phyloP scores from a whole-genome alignment of 2,797 vertebrate genomes.

The Acridotheres tristis region DNA sequence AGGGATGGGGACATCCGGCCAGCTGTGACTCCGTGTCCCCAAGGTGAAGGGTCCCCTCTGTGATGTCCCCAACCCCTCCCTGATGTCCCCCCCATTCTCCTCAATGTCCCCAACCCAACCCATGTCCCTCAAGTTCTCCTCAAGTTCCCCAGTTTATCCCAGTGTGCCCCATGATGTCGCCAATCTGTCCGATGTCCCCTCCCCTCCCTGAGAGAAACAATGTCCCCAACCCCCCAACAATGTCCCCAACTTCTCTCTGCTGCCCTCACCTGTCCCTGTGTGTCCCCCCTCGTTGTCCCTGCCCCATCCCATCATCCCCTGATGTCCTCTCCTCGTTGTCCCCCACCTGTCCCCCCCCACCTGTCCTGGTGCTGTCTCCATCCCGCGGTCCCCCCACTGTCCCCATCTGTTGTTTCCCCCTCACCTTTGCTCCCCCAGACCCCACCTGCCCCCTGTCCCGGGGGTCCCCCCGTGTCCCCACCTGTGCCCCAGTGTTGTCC shows the following conservation, averaged over 20 bases:
- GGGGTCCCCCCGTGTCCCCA: no score
- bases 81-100: no score
- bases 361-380: not conserved
- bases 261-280: not conserved
- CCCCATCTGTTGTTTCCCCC: no score
- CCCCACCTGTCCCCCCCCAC: not conserved
- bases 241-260: not conserved
- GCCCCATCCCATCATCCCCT: no score
- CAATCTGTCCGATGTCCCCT: not conserved
- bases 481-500: not conserved
- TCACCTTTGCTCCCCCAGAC: no score
- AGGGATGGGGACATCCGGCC: conserved; percentile 8
- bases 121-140: not conserved
- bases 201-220: not conserved
- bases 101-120: not conserved
- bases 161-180: not conserved
- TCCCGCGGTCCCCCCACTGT: not conserved
- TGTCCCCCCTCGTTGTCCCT: not conserved
- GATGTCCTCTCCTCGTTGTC: not conserved
- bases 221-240: not conserved
- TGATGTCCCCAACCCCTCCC: not conserved
- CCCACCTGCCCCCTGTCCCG: no score
- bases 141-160: not conserved
- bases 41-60: not conserved
- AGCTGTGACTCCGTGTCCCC: not conserved